These are phyloP conservation scores for Thinocorus orbignyianus DNA, from an alignment of 2,113 vertebrate species.

Conservation along the genomic window DNA sequence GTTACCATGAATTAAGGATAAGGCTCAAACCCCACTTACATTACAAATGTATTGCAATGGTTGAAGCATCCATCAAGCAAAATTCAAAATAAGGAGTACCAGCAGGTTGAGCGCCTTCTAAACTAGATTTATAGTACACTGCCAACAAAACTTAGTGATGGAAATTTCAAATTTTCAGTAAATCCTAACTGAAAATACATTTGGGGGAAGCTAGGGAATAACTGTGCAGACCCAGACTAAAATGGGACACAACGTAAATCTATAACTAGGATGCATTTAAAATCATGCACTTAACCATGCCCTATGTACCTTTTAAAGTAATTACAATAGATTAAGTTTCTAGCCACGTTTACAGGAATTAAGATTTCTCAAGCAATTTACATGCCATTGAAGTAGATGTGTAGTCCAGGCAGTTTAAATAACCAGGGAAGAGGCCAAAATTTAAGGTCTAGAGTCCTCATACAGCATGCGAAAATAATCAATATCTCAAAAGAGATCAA, in stretches of 20 bases:
- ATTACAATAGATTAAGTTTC: not conserved
- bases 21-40: not conserved
- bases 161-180: not conserved
- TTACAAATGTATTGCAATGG: not conserved
- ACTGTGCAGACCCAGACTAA: not conserved
- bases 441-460: not conserved
- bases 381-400: not conserved
- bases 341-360: not conserved
- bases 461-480: not conserved
- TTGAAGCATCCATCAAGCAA: not conserved
- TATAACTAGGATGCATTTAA: not conserved
- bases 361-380: not conserved
- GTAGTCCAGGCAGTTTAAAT: not conserved
- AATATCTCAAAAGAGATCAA: not conserved
- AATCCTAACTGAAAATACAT: not conserved
- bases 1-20: not conserved
- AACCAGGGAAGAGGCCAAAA: not conserved
- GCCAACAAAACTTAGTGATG: not conserved
- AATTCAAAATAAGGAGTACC: not conserved
- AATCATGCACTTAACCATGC: not conserved
- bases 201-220: not conserved
- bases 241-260: not conserved
- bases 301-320: not conserved
- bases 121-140: not conserved
- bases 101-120: not conserved